These are phyloP conservation scores for Meleagris gallopavo DNA, from an alignment of 2,113 vertebrate genomes.

Conservation along the genomic window DNA sequence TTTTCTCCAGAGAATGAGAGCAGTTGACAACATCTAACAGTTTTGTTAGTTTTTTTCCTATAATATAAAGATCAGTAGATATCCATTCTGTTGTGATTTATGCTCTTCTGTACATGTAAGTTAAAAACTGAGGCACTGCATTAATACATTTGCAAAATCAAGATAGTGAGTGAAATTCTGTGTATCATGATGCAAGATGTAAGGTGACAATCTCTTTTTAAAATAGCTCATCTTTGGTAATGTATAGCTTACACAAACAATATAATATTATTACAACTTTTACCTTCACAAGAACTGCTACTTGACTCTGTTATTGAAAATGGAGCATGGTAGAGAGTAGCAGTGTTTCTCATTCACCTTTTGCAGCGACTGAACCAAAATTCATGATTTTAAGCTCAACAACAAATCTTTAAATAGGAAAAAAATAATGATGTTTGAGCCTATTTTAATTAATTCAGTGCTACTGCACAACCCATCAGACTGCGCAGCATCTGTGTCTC, in stretches of 20 bases:
- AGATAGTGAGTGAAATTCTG: background rate
- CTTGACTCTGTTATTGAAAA: background rate
- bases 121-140: background rate
- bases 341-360: background rate
- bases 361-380: background rate
- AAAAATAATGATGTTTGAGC: background rate
- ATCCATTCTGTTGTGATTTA: background rate
- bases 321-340: background rate
- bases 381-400: background rate
- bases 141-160: background rate
- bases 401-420: background rate
- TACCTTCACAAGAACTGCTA: background rate
- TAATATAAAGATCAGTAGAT: background rate
- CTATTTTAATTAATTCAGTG: background rate
- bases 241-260: background rate
- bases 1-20: background rate
- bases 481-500: background rate
- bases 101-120: background rate
- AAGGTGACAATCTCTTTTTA: background rate
- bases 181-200: background rate
- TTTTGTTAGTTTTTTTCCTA: background rate
- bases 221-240: background rate
- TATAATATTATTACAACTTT: background rate
- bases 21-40: background rate
- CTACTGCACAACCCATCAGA: background rate